Percentiles rank a stretch among this genome's conserved stretches.
Conservation (phyloP, 2,113 vertebrate genomes). For the Xenopus borealis region DNA sequence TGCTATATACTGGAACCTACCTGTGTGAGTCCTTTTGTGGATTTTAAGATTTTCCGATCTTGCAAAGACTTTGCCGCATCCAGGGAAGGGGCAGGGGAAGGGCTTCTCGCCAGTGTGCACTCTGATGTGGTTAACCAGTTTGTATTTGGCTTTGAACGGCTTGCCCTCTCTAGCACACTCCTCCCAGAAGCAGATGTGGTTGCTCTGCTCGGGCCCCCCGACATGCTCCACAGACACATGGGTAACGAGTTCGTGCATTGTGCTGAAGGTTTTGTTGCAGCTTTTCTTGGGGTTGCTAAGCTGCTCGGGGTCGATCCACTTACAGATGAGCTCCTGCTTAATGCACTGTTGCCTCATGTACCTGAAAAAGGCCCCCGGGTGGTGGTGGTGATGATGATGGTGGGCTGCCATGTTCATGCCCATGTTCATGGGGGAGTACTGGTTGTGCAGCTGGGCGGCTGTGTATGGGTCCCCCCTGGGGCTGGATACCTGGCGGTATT, state of each 20-base stretch:
- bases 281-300: constrained; percentile 94
- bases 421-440: constrained; percentile 98
- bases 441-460: constrained; percentile 95
- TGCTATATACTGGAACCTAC: constrained; percentile 63
- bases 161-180: constrained; percentile 96
- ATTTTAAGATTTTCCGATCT: constrained; percentile 98
- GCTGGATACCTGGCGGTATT: constrained; percentile 95
- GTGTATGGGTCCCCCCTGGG: constrained; percentile 94
- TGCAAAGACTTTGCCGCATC: constrained; percentile 97
- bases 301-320: constrained; percentile 98
- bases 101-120: constrained; percentile 98
- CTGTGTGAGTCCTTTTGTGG: constrained; percentile 98
- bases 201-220: constrained; percentile 97
- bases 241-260: constrained; percentile 98
- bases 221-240: constrained; percentile 98
- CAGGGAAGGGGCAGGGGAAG: constrained; percentile 95
- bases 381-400: constrained; percentile 71
- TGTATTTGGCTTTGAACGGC: constrained; percentile 99
- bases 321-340: constrained; percentile 99
- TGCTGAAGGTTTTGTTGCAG: constrained; percentile 99
- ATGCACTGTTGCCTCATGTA: constrained; percentile 99
- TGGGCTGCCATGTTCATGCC: constrained; percentile 89
- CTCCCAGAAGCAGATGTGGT: constrained; percentile 98
- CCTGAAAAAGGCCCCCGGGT: constrained; percentile 93
- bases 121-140: constrained; percentile 96